Evolutionary conservation across 2,888 invertebrate genomes (phyloP), one percentile per base, ranked within the genome.

Genomic region (Drosophila kanekoi): DNA sequence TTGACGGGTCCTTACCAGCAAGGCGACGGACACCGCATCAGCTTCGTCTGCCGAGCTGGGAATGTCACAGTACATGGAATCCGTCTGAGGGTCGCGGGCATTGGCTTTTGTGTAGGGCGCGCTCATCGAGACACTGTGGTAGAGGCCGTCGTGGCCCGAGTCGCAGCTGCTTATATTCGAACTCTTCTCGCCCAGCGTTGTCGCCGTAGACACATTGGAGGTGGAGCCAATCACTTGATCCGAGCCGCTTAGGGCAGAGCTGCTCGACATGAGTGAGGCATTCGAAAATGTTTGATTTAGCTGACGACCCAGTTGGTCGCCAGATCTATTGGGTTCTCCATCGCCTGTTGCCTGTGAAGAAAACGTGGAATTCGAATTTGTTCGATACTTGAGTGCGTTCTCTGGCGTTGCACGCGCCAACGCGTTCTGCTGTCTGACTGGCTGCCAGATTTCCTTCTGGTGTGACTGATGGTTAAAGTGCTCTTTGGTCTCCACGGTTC

Each of bases 401-500:
- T 88, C 77, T 11, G 83, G 86, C 1, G 86, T 86, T 4, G 82
- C 73, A 5, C 72, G 68, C 0, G 60, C 68, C 45, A 81, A 14
- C 0, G 68, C 60, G 8, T 71, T 53, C 2, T 70, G 71, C 38
- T 79, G 72, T 20, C 43, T 67, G 10, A 68, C 90, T 10, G 95
- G 95, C 88, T 95, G 95, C 94, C 95, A 95, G 71, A 95, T 93
- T 91, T 95, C 95, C 72, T 94, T 94, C 53, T 95, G 94, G 49
- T 94, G 94, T 82, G 94, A 95, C 48, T 94, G 94, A 90, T 95
- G 95, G 84, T 94, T 94, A 90, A 95, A 95, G 90, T 95, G 94
- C 85, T 96, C 95, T 91, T 95, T 95, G 40, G 95, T 95, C 91
- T 96, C 95, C 52, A 95, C 93, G 66, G 94, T 94, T 6, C 95